Conservation (phyloP, 2,113 vertebrate species). For the Esox niger region DNA sequence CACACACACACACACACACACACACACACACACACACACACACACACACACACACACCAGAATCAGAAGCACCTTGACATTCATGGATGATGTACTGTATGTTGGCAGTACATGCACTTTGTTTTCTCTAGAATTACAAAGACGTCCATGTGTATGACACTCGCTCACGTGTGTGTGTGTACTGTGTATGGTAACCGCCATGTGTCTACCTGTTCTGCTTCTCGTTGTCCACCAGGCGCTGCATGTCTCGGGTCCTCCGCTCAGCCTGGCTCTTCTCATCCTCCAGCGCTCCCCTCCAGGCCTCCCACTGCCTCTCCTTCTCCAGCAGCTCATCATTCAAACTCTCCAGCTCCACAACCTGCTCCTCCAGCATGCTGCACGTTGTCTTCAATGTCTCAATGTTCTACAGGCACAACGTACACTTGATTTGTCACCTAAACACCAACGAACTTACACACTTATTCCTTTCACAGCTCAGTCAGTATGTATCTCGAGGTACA, state of each 20-base stretch:
- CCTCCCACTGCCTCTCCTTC: constrained; percentile 97
- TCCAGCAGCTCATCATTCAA: constrained; percentile 95
- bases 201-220: constrained; percentile 89
- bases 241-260: constrained; percentile 89
- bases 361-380: constrained; percentile 98
- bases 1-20: constrained; percentile 7
- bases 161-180: not conserved
- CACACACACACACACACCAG: not conserved
- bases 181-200: not conserved
- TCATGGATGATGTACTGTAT: not conserved
- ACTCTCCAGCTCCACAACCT: constrained; percentile 97
- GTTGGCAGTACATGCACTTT: no score
- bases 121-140: no score
- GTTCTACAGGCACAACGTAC: constrained; percentile 72
- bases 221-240: constrained; percentile 93
- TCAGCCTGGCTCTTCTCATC: constrained; percentile 97
- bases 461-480: no score
- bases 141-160: no score
- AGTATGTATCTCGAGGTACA: no score
- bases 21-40: constrained; percentile 3
- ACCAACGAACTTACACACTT: no score
- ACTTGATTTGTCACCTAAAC: no score
- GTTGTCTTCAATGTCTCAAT: constrained; percentile 99
- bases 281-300: constrained; percentile 89
- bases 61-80: no score